Percentiles rank a stretch among this genome's conserved stretches.
phyloP scores from a whole-genome alignment of 2,888 invertebrate genomes.

The Parnassius orleans region DNA sequence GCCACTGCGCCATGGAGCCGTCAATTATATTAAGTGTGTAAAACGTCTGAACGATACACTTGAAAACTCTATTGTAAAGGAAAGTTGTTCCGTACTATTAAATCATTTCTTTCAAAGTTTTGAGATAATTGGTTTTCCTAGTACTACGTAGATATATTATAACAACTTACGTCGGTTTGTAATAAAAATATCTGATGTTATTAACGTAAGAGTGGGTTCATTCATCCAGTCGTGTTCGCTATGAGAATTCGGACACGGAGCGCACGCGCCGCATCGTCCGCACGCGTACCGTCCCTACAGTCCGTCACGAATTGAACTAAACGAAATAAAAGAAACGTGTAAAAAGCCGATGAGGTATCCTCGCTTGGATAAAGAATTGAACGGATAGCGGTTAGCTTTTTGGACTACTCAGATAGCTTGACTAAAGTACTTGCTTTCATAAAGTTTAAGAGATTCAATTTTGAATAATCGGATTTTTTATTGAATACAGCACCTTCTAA shows the following conservation, averaged over 20 bases:
- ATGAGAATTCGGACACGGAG: slow-evolving; percentile 41
- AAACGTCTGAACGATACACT: too few relatives aligned
- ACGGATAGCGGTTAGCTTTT: neutral
- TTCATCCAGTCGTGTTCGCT: slow-evolving; percentile 33
- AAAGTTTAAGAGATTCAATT: too few relatives aligned
- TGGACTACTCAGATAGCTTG: neutral
- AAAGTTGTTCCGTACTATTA: too few relatives aligned
- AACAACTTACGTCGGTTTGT: too few relatives aligned
- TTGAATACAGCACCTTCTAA: too few relatives aligned
- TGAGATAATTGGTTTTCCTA: too few relatives aligned
- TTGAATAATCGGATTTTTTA: too few relatives aligned
- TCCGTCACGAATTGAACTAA: slow-evolving; percentile 31
- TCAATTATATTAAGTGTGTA: too few relatives aligned
- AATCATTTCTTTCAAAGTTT: too few relatives aligned
- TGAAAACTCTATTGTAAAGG: too few relatives aligned
- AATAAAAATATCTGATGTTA: neutral
- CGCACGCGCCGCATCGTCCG: slow-evolving; percentile 34
- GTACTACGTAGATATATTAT: too few relatives aligned
- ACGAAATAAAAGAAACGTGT: slow-evolving; percentile 3
- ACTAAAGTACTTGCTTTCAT: neutral
- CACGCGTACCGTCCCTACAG: slow-evolving; percentile 23
- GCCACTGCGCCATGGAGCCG: too few relatives aligned
- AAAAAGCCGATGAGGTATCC: neutral
- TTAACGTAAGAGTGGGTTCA: slow-evolving; percentile 20
- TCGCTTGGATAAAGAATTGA: neutral